Evolutionary conservation across 2,113 vertebrate genomes (phyloP).

Genomic region (Amphiprion ocellaris): DNA sequence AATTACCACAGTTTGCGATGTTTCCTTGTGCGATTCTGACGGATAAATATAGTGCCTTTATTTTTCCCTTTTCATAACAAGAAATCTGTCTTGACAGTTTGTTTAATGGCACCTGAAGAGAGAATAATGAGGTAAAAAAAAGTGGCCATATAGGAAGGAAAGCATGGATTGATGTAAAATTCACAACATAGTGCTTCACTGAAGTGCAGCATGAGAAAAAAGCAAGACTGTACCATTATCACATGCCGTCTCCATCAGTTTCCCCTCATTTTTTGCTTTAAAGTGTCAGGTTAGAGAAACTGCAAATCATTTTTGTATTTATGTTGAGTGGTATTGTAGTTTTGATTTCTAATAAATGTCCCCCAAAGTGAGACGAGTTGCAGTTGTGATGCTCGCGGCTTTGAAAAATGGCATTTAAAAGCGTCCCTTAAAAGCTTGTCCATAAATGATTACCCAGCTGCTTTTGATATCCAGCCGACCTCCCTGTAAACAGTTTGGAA

Average conservation of each 20-base stretch:
- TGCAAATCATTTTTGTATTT: conserved; percentile 8
- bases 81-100: conserved; percentile 1
- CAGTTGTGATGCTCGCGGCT: background rate
- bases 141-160: conserved; percentile 2
- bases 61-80: conserved; percentile 15
- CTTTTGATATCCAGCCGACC: background rate
- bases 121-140: conserved; percentile 11
- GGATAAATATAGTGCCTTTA: background rate
- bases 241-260: background rate
- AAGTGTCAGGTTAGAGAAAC: background rate
- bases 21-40: conserved; percentile 17
- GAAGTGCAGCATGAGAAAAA: conserved; percentile 8
- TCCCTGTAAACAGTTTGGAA: too few species aligned
- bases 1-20: background rate
- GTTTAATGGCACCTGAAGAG: background rate
- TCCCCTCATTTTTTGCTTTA: background rate
- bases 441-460: background rate
- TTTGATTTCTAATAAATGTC: background rate
- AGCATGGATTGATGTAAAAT: background rate
- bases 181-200: background rate
- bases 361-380: background rate
- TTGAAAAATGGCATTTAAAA: conserved; percentile 11
- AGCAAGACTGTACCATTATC: conserved; percentile 17
- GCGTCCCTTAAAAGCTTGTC: background rate
- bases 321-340: background rate